These are phyloP conservation scores for Nineta flava DNA, from an alignment of 2,888 invertebrate species.

Conservation along the genomic window DNA sequence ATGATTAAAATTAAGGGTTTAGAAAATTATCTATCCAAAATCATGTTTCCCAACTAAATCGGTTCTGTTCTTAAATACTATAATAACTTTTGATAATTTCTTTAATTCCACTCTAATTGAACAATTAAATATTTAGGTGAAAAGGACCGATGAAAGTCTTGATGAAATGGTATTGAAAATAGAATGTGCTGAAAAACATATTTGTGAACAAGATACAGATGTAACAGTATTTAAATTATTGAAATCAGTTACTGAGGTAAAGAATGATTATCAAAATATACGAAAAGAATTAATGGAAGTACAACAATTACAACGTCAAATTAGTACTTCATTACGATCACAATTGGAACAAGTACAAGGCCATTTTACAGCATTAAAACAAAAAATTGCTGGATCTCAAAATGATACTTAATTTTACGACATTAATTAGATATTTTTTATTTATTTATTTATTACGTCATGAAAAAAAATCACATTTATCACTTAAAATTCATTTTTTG, in stretches of 20 bases:
- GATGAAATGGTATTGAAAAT: slow-evolving; percentile 60
- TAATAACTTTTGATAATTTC: not conserved
- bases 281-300: slow-evolving; percentile 65
- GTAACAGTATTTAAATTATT: slow-evolving; percentile 56
- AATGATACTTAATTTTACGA: slow-evolving; percentile 4
- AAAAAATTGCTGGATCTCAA: slow-evolving; percentile 42
- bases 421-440: not conserved
- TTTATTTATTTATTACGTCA: not conserved
- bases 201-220: slow-evolving; percentile 31
- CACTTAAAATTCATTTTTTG: not conserved
- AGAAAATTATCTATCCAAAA: not conserved
- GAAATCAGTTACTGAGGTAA: slow-evolving; percentile 61
- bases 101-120: not conserved
- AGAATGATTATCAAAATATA: slow-evolving; percentile 63
- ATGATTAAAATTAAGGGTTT: no score
- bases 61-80: not conserved
- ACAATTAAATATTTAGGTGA: slow-evolving; percentile 34
- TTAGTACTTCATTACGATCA: slow-evolving; percentile 54
- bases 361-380: slow-evolving; percentile 54
- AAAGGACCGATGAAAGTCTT: slow-evolving; percentile 54
- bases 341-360: slow-evolving; percentile 59
- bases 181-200: slow-evolving; percentile 50
- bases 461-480: not conserved
- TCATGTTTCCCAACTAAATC: not conserved
- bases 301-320: slow-evolving; percentile 62